A percentile compares a stretch with the other conserved stretches of the same genome.
Conservation (phyloP, 2,113 vertebrate genomes). For the Oncorhynchus nerka region DNA sequence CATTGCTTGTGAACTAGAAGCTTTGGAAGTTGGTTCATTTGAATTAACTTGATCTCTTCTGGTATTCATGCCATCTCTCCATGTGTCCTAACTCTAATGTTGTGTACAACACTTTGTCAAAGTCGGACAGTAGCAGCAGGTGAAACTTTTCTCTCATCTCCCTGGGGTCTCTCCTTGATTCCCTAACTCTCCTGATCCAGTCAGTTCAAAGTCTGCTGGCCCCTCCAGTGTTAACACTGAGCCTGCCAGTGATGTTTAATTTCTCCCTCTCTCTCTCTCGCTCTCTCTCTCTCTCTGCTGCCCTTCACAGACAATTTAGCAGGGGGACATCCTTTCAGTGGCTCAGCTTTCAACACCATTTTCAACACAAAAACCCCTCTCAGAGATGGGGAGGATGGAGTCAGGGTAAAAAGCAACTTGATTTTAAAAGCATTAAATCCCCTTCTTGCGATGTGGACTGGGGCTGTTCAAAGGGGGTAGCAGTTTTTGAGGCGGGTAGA, state of each 20-base stretch:
- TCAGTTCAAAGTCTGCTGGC: neutral
- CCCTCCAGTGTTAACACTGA: neutral
- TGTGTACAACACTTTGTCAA: constrained; percentile 50
- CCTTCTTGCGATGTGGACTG: constrained; percentile 20
- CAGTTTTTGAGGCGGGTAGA: neutral
- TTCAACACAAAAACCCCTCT: constrained; percentile 43
- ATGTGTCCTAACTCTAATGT: constrained; percentile 22
- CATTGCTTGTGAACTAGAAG: neutral
- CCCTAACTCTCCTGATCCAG: neutral
- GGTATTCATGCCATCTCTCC: too few relatives aligned
- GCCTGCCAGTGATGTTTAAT: too few relatives aligned
- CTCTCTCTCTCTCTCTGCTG: neutral
- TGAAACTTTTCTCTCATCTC: constrained; percentile 43
- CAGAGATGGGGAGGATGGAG: constrained; percentile 20
- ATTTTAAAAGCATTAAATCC: constrained; percentile 45
- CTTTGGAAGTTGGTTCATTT: too few relatives aligned
- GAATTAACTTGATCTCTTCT: neutral
- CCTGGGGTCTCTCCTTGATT: constrained; percentile 43
- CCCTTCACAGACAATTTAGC: constrained; percentile 65
- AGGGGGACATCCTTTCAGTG: constrained; percentile 47
- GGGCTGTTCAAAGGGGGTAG: neutral
- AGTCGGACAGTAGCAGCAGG: constrained; percentile 33
- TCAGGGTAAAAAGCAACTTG: constrained; percentile 15
- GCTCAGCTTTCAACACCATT: constrained; percentile 48
- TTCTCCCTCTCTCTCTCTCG: neutral